Conservation (phyloP, 1,140 invertebrate species). For the Cataglyphis hispanica region DNA sequence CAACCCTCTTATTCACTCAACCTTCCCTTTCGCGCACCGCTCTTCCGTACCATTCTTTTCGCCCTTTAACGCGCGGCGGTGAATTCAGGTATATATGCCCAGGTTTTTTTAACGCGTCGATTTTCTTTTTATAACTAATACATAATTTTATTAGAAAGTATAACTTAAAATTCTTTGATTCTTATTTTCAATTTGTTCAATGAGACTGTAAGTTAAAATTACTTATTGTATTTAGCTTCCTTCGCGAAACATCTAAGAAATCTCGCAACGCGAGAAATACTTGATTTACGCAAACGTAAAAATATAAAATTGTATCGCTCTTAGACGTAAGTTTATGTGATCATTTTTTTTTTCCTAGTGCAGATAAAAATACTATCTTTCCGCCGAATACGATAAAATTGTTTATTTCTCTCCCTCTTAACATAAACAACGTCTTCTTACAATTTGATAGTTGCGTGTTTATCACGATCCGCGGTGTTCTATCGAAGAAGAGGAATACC, state of each 20-base stretch:
- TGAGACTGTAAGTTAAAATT: background rate
- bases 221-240: background rate
- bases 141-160: background rate
- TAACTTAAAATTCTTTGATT: background rate
- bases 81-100: conserved; percentile 14
- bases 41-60: background rate
- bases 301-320: background rate
- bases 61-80: conserved; percentile 22
- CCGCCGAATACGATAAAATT: background rate
- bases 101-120: background rate
- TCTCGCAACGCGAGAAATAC: background rate
- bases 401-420: background rate
- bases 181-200: background rate
- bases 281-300: background rate
- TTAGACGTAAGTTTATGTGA: background rate
- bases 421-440: background rate
- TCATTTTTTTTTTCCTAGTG: background rate
- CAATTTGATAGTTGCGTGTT: conserved; percentile 13
- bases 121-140: background rate
- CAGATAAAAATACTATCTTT: background rate
- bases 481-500: background rate
- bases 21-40: conserved; percentile 15
- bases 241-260: background rate
- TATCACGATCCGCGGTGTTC: conserved; percentile 2
- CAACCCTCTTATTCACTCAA: conserved; percentile 44